Percentiles rank a stretch among this genome's conserved stretches.
phyloP scores from a whole-genome alignment of 2,797 vertebrate species.

The Muraenolepis orangiensis region DNA sequence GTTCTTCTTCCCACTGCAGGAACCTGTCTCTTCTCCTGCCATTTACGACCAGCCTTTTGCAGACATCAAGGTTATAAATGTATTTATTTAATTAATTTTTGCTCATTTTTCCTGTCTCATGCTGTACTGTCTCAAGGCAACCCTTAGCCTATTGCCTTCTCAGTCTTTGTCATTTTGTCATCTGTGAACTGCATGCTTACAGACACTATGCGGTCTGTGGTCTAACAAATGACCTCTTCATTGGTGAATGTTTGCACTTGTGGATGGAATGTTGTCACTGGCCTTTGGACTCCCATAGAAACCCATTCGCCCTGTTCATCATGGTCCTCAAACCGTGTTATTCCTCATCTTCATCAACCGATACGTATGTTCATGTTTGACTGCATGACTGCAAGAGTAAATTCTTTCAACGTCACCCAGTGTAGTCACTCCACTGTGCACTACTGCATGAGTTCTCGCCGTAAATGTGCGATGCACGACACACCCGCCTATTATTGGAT shows the following conservation, averaged over 20 bases:
- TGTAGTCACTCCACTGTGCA: neutral
- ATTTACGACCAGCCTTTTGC: slow-evolving; percentile 74
- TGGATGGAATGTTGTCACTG: too few relatives aligned
- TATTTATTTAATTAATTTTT: slow-evolving; percentile 29
- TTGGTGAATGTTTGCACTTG: too few relatives aligned
- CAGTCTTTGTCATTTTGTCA: neutral
- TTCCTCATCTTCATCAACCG: neutral
- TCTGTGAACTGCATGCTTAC: neutral
- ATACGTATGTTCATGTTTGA: neutral
- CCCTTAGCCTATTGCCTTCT: neutral
- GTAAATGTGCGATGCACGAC: neutral
- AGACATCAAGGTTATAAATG: slow-evolving; percentile 77
- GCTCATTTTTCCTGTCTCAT: slow-evolving; percentile 1
- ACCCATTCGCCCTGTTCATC: neutral
- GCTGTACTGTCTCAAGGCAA: neutral
- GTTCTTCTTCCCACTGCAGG: slow-evolving; percentile 71
- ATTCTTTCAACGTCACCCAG: neutral
- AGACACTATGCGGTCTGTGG: neutral
- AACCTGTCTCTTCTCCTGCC: slow-evolving; percentile 74
- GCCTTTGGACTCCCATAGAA: neutral
- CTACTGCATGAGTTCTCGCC: neutral
- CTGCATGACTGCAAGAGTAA: neutral
- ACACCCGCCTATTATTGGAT: neutral
- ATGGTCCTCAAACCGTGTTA: neutral
- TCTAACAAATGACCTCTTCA: neutral